phyloP scores from a whole-genome alignment of 2,797 vertebrate genomes.

The Salarias fasciatus region DNA sequence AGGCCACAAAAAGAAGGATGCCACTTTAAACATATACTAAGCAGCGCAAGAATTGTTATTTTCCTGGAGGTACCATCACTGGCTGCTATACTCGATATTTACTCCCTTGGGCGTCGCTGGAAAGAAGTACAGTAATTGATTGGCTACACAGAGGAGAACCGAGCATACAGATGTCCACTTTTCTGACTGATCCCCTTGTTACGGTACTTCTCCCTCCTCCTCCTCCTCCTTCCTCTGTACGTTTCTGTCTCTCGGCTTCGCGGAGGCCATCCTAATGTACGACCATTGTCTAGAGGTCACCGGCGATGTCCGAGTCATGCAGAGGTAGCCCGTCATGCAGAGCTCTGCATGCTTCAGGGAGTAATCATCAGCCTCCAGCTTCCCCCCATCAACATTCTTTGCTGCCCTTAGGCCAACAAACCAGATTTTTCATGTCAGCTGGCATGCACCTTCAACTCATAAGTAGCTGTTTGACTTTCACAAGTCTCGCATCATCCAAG shows the following conservation, averaged over 20 bases:
- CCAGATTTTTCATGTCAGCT: conserved; percentile 88
- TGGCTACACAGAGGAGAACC: conserved; percentile 52
- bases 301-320: conserved; percentile 73
- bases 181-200: conserved; percentile 56
- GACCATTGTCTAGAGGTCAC: conserved; percentile 82
- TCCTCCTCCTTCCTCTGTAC: conserved; percentile 13
- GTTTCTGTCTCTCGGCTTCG: conserved; percentile 48
- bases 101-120: conserved; percentile 49
- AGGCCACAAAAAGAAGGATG: conserved; percentile 53
- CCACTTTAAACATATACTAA: conserved; percentile 53
- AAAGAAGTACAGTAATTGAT: conserved; percentile 64
- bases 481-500: conserved; percentile 82
- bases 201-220: conserved; percentile 29
- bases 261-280: conserved; percentile 54
- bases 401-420: conserved; percentile 83
- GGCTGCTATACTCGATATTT: conserved; percentile 49
- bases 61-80: conserved; percentile 54
- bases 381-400: conserved; percentile 79
- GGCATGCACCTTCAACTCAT: conserved; percentile 84
- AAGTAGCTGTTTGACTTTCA: conserved; percentile 90
- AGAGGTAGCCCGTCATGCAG: conserved; percentile 73
- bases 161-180: conserved; percentile 36
- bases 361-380: conserved; percentile 78
- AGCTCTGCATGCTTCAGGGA: conserved; percentile 78
- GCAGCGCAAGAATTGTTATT: conserved; percentile 25